Base-by-base conservation (phyloP, 2,888 invertebrate genomes). In the Lapara coniferarum region DNA sequence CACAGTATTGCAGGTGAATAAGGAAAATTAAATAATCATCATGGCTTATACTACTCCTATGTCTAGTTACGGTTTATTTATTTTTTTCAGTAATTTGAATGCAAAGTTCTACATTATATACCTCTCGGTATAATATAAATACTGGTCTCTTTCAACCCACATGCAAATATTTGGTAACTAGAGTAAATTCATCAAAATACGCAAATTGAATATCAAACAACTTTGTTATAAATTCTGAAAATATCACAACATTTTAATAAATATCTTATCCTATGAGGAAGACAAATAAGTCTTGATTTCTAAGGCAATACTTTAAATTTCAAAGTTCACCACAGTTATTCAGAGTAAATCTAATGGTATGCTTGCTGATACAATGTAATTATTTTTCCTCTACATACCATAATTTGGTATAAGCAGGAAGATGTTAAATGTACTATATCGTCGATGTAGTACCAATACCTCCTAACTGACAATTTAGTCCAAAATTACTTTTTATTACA, bases 181-280 rank as follows among this genome's bases (percentile, higher is more conserved):
- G 52, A 70, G 73, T 71, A 37, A 73, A 73, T 71, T 55, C 72
- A 72, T 72, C 66, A 72, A 73, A 68, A 74, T 70, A 74, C 66
- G 30, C 68, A 58, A 37, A 66, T 52, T 37, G 56, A 69, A 46
- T 69, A 66, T 69, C 44, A 66, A 58, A 70, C 30, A 70, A 66
- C 66, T 49, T 58, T 70, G 51, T 14, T 52, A 66, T 70, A 67
- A 58, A 67, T 66, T 70, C 58, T 66, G 51, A 77, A 78, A 79
- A 84, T 83, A 85, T 85, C 83, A 85, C 84, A 85, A 81, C 74
- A 78, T 71, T 74, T 68, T 75, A 73, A 75, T 74, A 80, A 76
- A 77, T 78, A 77, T 70, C 77, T 77, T 78, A 78, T 57, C 69
- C 69, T 79, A 80, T 72, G 77, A 76, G 82, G 84, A 82, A 85